Conservation (phyloP, 2,113 vertebrate species). For the Zosterops hypoxanthus region DNA sequence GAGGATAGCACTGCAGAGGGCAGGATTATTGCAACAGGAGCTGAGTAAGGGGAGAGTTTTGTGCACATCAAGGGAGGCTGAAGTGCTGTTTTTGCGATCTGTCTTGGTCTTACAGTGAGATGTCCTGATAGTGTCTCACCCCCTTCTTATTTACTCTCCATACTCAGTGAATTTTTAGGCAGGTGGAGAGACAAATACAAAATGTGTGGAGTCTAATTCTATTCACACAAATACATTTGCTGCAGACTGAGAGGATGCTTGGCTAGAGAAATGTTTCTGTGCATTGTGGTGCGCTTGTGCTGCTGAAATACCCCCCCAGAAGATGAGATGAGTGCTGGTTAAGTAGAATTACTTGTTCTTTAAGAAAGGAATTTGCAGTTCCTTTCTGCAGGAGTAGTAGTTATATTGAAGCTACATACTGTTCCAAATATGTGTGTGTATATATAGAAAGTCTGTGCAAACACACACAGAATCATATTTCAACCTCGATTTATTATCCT, state of each 20-base stretch:
- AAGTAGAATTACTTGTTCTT: neutral
- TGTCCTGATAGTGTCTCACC: neutral
- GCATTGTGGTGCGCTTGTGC: neutral
- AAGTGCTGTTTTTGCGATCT: neutral
- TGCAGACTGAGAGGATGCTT: neutral
- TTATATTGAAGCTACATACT: neutral
- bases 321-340: neutral
- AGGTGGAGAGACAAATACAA: neutral
- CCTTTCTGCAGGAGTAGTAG: neutral
- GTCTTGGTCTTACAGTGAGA: neutral
- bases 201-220: neutral
- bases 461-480: neutral
- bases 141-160: neutral
- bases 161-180: neutral
- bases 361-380: neutral
- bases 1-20: neutral
- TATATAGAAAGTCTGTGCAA: neutral
- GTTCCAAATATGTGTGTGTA: neutral
- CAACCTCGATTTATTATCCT: neutral
- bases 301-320: neutral
- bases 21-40: neutral
- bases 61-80: rapidly evolving
- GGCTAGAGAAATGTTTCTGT: neutral
- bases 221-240: neutral
- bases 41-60: neutral